phyloP scores from a whole-genome alignment of 2,888 invertebrate species.

The Adineta ricciae region DNA sequence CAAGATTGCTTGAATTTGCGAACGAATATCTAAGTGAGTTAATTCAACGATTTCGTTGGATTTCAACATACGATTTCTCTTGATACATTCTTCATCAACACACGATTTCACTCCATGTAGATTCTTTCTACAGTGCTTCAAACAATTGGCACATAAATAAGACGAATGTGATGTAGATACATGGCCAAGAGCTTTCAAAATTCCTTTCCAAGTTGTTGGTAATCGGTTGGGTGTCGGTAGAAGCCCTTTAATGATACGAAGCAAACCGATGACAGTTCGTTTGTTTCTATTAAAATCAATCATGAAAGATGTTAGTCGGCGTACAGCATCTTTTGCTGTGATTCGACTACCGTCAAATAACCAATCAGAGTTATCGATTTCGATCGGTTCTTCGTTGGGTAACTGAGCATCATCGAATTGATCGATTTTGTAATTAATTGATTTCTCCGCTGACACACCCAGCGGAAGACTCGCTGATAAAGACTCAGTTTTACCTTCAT shows the following conservation, averaged over 20 bases:
- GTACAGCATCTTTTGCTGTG: background rate
- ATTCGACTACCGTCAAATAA: background rate
- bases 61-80: background rate
- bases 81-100: background rate
- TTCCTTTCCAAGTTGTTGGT: background rate
- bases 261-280: background rate
- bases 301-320: background rate
- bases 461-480: background rate
- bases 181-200: background rate
- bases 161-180: background rate
- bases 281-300: background rate
- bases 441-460: accelerated
- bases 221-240: background rate
- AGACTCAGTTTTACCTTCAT: background rate
- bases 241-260: background rate
- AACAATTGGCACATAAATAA: background rate
- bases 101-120: background rate
- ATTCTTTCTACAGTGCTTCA: background rate
- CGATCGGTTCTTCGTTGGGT: background rate
- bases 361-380: background rate
- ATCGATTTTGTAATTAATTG: background rate
- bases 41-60: background rate
- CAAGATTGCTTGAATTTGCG: background rate
- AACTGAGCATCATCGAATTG: background rate
- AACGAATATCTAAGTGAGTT: background rate